Evolutionary conservation across 2,113 vertebrate genomes (phyloP).

Genomic region (Polypterus bichir): DNA sequence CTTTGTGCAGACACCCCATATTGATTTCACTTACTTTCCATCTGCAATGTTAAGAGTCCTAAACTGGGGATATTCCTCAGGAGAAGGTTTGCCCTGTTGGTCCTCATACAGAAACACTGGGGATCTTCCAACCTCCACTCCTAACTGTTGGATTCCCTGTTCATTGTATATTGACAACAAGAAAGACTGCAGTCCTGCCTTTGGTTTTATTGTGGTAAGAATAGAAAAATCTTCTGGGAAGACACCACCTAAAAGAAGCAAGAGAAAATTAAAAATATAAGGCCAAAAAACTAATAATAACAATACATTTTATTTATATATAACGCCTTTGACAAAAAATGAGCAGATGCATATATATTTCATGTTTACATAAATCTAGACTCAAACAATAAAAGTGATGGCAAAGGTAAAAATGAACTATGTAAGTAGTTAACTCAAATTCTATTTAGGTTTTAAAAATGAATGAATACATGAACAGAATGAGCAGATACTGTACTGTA

Average conservation of each 20-base stretch:
- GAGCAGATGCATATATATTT: too few relatives aligned
- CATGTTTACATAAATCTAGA: too few relatives aligned
- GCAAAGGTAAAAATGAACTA: too few relatives aligned
- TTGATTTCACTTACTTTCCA: conserved; percentile 69
- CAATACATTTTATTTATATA: background rate
- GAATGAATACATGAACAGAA: too few relatives aligned
- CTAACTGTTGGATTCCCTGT: conserved; percentile 83
- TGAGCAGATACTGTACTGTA: too few relatives aligned
- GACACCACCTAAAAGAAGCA: conserved; percentile 48
- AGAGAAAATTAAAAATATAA: conserved; percentile 5
- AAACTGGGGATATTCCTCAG: conserved; percentile 90
- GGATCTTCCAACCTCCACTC: conserved; percentile 85
- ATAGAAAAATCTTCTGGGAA: conserved; percentile 97
- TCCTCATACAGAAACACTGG: conserved; percentile 93
- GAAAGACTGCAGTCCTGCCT: conserved; percentile 84
- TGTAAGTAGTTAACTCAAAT: too few relatives aligned
- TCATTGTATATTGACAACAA: conserved; percentile 86
- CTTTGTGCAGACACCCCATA: too few relatives aligned
- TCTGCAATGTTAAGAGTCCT: conserved; percentile 79
- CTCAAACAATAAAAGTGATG: too few relatives aligned
- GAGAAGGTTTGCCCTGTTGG: conserved; percentile 76
- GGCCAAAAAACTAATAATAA: background rate
- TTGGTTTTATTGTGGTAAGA: conserved; percentile 82
- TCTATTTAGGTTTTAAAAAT: too few relatives aligned
- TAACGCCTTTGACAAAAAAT: too few relatives aligned